These are phyloP conservation scores for Synergus japonicus DNA, from an alignment of 2,888 invertebrate genomes.

Conservation along the genomic window DNA sequence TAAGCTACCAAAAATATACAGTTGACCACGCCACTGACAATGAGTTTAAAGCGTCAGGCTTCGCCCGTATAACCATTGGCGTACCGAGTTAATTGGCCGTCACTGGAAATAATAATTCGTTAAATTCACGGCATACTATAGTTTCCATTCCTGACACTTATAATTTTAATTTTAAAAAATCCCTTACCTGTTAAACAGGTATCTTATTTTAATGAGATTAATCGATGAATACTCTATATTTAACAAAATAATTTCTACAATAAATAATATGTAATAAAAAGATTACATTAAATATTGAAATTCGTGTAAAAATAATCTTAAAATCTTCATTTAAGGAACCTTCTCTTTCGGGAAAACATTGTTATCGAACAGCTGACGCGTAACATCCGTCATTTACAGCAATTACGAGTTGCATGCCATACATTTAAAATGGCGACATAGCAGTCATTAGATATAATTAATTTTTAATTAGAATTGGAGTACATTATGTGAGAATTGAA, in stretches of 20 bases:
- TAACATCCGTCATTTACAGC: conserved; percentile 33
- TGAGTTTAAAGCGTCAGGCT: conserved; percentile 60
- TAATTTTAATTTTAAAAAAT: conserved; percentile 11
- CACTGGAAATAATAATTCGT: conserved; percentile 43
- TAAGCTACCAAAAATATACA: conserved; percentile 51
- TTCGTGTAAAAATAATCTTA: no score
- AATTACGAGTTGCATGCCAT: conserved; percentile 27
- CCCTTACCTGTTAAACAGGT: neutral
- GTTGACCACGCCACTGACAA: conserved; percentile 65
- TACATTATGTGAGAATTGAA: neutral
- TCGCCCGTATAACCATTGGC: conserved; percentile 34
- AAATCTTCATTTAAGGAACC: no score
- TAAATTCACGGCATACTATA: neutral
- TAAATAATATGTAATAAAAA: no score
- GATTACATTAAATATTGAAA: neutral
- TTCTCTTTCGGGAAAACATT: no score
- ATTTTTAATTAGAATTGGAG: conserved; percentile 17
- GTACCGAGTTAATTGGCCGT: conserved; percentile 38
- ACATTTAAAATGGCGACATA: neutral
- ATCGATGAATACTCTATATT: neutral
- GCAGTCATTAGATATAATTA: conserved; percentile 9
- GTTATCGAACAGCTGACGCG: neutral
- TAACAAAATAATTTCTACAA: neutral
- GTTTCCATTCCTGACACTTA: conserved; percentile 22
- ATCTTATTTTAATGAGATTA: neutral